Base-by-base conservation (phyloP, 2,113 vertebrate species). In the Willisornis vidua region DNA sequence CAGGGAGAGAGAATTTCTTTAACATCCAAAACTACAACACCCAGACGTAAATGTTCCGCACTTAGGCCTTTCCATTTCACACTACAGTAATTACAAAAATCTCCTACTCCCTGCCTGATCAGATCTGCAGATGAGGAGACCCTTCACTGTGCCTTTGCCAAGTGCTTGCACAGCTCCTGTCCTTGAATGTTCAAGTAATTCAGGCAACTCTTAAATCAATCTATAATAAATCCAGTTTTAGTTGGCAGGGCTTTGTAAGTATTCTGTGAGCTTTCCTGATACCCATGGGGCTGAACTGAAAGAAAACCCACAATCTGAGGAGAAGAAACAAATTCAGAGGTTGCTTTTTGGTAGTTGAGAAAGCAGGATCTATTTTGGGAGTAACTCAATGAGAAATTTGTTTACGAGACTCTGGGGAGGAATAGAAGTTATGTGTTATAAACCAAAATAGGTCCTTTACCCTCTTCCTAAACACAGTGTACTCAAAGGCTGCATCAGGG, bases 341-440 rank as follows among this genome's bases (percentile, higher is more conserved):
- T 71, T 87, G 55, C n/a, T 91, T 91, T 94, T 48, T 87, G 33
- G 67, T 70, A 90, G 85, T 48, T 66, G 57, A 90, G 81, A 87
- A 55, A 85, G 37, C 33, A 85, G 48, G 72, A 54, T 71, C 87
- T 94, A 93, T 96, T 95, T 83, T 84, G 85, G 61, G 93, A 95
- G 33, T 66, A 92, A 88, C 41, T 94, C 85, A 95, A 83, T 90
- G 85, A 95, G 93, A 96, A 96, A 93, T 89, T 80, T 22, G 35
- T 87, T 95, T 93, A 93, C 66, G 84, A 89, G 65, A 35, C 91
- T 63, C 92, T 45, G 24, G 91, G 65, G 94, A 96, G 48, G 17
- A 90, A 81, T 65, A 94, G 52, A 85, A 86, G 63, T 71, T 90
- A 83, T 57, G 35, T 74, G 71, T 33, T 91, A n/a, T 77, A 93